Base-by-base conservation (phyloP, 2,888 invertebrate species). In the Lampropteryx suffumata region DNA sequence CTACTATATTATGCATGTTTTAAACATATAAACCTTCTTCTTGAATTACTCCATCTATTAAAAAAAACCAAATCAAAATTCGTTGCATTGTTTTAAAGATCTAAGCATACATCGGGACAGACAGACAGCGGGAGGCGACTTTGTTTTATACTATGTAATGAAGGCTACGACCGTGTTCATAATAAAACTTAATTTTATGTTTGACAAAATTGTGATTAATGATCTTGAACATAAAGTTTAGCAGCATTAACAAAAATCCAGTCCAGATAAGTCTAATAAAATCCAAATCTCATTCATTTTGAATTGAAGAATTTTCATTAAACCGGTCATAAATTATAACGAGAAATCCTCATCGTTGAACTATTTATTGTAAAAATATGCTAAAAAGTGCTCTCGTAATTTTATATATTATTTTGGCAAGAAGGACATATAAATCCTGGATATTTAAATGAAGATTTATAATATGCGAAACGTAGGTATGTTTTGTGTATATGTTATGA, bases 321-420 rank as follows among this genome's bases (percentile, higher is more conserved):
- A 14, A 30, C 33, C 24, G 9, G 13, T 40, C 39, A 32, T 52
- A 48, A 48, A 52, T 47, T 52, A 33, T 11, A 9, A 11, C 5
- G n/a, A 37, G n/a, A 30, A 12, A 39, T 39, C 17, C 29, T 35
- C 26, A 14, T 36, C 4, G 10, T 8, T 10, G 30, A 28, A 21
- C 12, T 26, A 39, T 39, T 46, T 33, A 51, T 46, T 30, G 0
- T 33, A 51, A 32, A 28, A 33, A 28, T 35, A 44, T 48, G 47
- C 14, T 40, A 48, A 53, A 42, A 42, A 7, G 8, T 53, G 52
- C 34, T 35, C 47, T 41, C 36, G 27, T 46, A 34, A 32, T 29
- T 45, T 26, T n/a, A 17, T 36, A 41, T 41, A 41, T 44, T 50
- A 45, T 37, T 39, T 39, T 37, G 28, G 14, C 24, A 39, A 37